These are phyloP conservation scores for Melinopterus prodromus DNA, from an alignment of 2,888 invertebrate species.

Conservation along the genomic window DNA sequence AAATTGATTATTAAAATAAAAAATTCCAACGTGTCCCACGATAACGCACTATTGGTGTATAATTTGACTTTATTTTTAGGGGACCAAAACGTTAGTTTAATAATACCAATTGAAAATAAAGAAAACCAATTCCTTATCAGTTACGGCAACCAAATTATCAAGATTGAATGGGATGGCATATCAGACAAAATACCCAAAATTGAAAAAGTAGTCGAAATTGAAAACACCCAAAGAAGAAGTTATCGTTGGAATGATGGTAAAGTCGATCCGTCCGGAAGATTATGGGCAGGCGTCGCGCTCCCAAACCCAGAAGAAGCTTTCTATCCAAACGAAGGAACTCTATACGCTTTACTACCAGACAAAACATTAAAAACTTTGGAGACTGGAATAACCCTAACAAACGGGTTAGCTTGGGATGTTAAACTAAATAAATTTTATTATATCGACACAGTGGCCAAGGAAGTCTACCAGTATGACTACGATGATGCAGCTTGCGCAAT, in stretches of 20 bases:
- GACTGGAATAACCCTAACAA: slow-evolving; percentile 56
- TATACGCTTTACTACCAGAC: slow-evolving; percentile 32
- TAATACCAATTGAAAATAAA: slow-evolving; percentile 69
- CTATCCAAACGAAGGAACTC: slow-evolving; percentile 19
- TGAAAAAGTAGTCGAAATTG: slow-evolving; percentile 64
- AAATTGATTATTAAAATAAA: too few species aligned
- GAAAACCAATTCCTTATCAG: slow-evolving; percentile 70
- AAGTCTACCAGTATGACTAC: slow-evolving; percentile 74
- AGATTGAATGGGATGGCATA: slow-evolving; percentile 70
- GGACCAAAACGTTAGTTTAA: slow-evolving; percentile 58
- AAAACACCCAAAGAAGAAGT: slow-evolving; percentile 57
- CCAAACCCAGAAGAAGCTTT: slow-evolving; percentile 7
- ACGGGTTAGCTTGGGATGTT: slow-evolving; percentile 78
- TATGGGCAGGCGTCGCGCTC: slow-evolving; percentile 64
- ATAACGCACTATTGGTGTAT: too few species aligned
- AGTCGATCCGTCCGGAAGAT: slow-evolving; percentile 73
- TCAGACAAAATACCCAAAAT: slow-evolving; percentile 61
- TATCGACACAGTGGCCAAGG: slow-evolving; percentile 73
- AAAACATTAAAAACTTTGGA: slow-evolving; percentile 43
- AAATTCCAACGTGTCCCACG: too few species aligned
- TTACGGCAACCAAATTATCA: slow-evolving; percentile 64
- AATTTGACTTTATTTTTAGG: slow-evolving; percentile 32
- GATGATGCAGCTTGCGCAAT: slow-evolving; percentile 57
- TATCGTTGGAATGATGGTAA: slow-evolving; percentile 72
- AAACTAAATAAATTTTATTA: slow-evolving; percentile 76